These are phyloP conservation scores for Thera obeliscata DNA, from an alignment of 2,888 invertebrate genomes.

Conservation along the genomic window DNA sequence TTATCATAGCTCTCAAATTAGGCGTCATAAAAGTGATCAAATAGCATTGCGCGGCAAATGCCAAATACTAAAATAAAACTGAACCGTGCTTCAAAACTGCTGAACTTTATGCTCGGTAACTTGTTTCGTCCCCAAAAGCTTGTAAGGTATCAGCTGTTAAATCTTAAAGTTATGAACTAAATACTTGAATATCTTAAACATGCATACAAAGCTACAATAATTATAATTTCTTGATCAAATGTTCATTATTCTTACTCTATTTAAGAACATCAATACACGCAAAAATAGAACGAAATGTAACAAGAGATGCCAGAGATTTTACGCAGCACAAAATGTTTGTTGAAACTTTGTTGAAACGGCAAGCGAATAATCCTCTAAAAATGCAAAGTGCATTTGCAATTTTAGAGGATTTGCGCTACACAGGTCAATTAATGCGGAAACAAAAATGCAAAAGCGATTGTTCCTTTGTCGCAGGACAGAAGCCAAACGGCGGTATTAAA, in stretches of 20 bases:
- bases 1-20: too few species aligned
- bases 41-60: too few species aligned
- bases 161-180: too few species aligned
- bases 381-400: conserved; percentile 25
- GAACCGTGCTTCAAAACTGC: too few species aligned
- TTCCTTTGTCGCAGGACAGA: conserved; percentile 56
- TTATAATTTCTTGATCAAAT: too few species aligned
- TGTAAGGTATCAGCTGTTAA: too few species aligned
- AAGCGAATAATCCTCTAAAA: background rate
- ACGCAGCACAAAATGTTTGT: conserved; percentile 14
- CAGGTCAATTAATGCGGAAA: conserved; percentile 54
- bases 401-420: conserved; percentile 19
- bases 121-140: too few species aligned
- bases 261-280: background rate
- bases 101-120: too few species aligned
- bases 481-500: conserved; percentile 79
- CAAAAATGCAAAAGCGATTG: conserved; percentile 52
- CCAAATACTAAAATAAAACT: too few species aligned
- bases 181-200: too few species aligned
- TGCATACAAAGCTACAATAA: too few species aligned
- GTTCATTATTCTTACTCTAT: background rate
- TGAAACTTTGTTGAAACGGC: conserved; percentile 23
- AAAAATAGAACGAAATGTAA: background rate
- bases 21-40: too few species aligned
- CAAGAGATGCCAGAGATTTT: conserved; percentile 4